These are phyloP conservation scores for Kryptolebias marmoratus DNA, from an alignment of 2,113 vertebrate genomes.

Conservation along the genomic window DNA sequence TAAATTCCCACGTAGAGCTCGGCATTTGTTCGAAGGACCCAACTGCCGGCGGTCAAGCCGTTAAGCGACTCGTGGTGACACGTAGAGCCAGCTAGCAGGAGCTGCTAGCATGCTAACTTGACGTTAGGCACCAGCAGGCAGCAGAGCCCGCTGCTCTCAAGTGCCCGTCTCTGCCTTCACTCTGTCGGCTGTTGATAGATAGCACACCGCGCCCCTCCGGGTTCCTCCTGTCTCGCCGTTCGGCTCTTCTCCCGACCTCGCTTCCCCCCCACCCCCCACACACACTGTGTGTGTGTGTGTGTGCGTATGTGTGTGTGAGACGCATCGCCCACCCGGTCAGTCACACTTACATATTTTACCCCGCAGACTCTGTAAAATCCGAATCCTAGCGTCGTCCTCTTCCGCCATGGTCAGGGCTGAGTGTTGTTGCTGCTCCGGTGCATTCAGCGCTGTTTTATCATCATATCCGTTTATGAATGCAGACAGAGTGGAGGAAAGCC, in stretches of 20 bases:
- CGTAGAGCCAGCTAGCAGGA: slow-evolving; percentile 42
- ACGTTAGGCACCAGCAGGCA: slow-evolving; percentile 47
- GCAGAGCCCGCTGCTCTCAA: slow-evolving; percentile 22
- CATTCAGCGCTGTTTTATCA: slow-evolving; percentile 77
- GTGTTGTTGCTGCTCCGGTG: slow-evolving; percentile 70
- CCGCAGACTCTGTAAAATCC: slow-evolving; percentile 87
- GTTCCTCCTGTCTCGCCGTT: slow-evolving; percentile 49
- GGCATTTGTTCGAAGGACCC: too few relatives aligned
- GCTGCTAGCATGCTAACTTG: slow-evolving; percentile 62
- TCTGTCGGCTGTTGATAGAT: slow-evolving; percentile 50
- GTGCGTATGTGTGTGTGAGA: neutral
- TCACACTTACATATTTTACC: slow-evolving; percentile 89
- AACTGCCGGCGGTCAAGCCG: neutral
- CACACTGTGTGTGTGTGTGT: too few relatives aligned
- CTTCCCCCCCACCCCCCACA: neutral
- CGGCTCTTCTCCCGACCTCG: slow-evolving; percentile 23
- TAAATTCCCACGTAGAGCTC: neutral
- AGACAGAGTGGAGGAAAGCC: slow-evolving; percentile 68
- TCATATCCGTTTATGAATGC: slow-evolving; percentile 83
- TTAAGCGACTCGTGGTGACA: slow-evolving; percentile 53
- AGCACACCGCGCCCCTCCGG: slow-evolving; percentile 77
- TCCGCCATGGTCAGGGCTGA: slow-evolving; percentile 84
- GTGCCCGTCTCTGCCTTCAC: slow-evolving; percentile 46
- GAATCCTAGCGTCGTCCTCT: slow-evolving; percentile 82
- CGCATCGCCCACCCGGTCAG: slow-evolving; percentile 4